Conservation (phyloP, 92 coral and sea anemone species). For the Porites lobata region DNA sequence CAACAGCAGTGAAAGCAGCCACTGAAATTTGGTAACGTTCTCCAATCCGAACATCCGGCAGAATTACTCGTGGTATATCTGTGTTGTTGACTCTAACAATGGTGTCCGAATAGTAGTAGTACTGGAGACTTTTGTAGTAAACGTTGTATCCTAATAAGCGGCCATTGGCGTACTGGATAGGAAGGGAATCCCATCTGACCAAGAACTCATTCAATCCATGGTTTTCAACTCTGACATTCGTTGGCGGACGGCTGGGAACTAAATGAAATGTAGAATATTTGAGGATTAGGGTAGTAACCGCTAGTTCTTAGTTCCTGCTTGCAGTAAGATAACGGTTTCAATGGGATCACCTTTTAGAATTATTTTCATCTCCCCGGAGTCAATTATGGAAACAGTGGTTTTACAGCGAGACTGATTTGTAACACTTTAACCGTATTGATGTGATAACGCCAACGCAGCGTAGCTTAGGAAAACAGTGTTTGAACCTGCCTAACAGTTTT, state of each 20-base stretch:
- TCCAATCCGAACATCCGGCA: background rate
- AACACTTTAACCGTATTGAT: no score
- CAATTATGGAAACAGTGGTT: no score
- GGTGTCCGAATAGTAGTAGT: constrained; percentile 10
- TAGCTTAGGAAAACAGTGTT: no score
- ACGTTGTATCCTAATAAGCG: constrained; percentile 7
- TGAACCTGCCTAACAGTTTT: no score
- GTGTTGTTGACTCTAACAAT: background rate
- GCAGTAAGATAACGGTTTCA: no score
- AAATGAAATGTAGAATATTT: no score
- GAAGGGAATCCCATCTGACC: constrained; percentile 6
- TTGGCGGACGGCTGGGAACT: constrained; percentile 19
- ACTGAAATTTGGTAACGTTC: constrained; percentile 12
- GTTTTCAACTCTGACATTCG: constrained; percentile 1
- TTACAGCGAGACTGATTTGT: no score
- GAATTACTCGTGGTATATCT: background rate
- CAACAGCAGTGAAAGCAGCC: constrained; percentile 14
- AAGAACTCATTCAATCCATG: constrained; percentile 1
- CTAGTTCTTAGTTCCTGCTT: no score
- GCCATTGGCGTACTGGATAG: constrained; percentile 1
- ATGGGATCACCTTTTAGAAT: no score
- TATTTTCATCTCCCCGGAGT: no score
- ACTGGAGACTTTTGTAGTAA: background rate
- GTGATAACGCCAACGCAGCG: no score
- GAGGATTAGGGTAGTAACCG: no score